phyloP scores from a whole-genome alignment of 2,113 vertebrate genomes.

The Microcebus ravelobensis region DNA sequence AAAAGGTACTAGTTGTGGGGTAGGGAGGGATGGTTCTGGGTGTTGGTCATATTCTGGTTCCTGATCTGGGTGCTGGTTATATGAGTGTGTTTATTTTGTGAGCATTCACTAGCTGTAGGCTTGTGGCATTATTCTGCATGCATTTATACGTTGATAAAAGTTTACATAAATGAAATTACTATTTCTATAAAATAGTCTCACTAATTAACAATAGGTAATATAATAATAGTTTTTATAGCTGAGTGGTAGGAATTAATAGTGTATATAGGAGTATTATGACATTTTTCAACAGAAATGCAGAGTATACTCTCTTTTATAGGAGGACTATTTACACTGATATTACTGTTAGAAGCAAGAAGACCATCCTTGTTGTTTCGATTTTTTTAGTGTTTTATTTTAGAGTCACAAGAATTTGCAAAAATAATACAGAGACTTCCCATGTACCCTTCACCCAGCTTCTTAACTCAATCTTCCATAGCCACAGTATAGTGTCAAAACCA shows the following conservation, averaged over 20 bases:
- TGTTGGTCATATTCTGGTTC: background rate
- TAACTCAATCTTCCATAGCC: background rate
- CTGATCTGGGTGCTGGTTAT: background rate
- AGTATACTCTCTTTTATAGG: background rate
- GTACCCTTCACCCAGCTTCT: background rate
- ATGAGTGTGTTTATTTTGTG: background rate
- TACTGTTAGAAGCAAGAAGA: background rate
- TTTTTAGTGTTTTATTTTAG: background rate
- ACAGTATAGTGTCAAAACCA: background rate
- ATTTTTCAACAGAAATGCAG: background rate
- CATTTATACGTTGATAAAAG: background rate
- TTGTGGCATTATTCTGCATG: background rate
- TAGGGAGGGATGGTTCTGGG: background rate
- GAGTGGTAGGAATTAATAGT: background rate
- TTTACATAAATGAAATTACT: background rate
- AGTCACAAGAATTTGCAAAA: slow-evolving; percentile 19
- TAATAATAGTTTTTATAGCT: background rate
- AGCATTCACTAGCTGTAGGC: background rate
- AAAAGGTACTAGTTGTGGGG: background rate
- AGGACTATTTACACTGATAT: background rate
- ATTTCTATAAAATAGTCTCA: background rate
- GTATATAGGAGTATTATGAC: background rate
- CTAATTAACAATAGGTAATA: background rate
- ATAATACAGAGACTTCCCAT: background rate
- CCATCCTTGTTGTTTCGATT: background rate